Conservation (phyloP, 2,113 vertebrate species). For the Cromileptes altivelis region DNA sequence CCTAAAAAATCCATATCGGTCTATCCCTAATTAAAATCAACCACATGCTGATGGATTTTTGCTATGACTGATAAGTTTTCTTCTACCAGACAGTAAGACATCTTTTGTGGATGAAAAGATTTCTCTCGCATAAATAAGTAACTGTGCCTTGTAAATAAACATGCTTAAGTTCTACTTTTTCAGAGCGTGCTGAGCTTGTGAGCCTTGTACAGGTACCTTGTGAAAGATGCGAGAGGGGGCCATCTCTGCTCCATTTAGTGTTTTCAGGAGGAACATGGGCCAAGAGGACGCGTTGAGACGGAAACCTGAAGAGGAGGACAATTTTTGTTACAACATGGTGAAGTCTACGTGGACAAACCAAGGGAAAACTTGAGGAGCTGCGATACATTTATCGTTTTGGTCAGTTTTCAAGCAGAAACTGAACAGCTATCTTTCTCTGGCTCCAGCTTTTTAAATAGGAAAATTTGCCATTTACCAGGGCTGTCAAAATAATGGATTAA, state of each 20-base stretch:
- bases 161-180: background rate
- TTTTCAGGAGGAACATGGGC: conserved; percentile 99
- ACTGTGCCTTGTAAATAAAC: background rate
- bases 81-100: too few relatives aligned
- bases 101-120: too few relatives aligned
- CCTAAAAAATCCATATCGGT: too few relatives aligned
- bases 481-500: too few relatives aligned
- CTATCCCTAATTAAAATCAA: background rate
- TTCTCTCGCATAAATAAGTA: background rate
- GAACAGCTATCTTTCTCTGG: too few relatives aligned
- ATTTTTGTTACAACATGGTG: background rate
- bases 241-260: conserved; percentile 99
- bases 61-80: too few relatives aligned
- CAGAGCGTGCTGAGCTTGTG: background rate
- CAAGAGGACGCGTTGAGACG: conserved; percentile 98
- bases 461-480: too few relatives aligned
- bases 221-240: conserved; percentile 97
- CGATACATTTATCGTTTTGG: background rate
- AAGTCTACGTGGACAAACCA: background rate
- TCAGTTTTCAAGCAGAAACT: background rate
- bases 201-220: conserved; percentile 89
- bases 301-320: conserved; percentile 87
- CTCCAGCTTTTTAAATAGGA: background rate
- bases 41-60: background rate
- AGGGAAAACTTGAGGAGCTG: background rate